Conservation (phyloP, 1,140 invertebrate species). For the Nylanderia fulva region DNA sequence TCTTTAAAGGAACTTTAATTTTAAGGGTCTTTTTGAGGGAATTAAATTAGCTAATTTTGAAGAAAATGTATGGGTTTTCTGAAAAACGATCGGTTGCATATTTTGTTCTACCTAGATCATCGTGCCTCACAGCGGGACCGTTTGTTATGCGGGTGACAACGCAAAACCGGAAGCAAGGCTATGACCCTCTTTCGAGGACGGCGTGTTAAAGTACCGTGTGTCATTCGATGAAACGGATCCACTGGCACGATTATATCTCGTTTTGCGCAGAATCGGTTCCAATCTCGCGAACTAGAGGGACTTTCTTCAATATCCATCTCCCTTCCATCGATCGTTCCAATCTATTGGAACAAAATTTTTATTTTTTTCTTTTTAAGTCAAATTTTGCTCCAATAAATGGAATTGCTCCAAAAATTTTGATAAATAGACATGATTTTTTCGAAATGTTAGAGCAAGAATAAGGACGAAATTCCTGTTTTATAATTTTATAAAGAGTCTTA, state of each 20-base stretch:
- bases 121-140: not conserved
- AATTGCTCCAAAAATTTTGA: not conserved
- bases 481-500: too few species aligned
- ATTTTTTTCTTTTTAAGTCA: not conserved
- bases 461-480: not conserved
- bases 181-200: conserved; percentile 62
- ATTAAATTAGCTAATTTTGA: too few species aligned
- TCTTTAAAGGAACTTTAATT: not conserved
- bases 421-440: not conserved
- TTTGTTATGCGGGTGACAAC: conserved; percentile 61
- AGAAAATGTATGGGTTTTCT: too few species aligned
- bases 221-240: conserved; percentile 55
- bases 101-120: not conserved
- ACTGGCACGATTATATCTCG: conserved; percentile 50
- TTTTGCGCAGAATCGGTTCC: conserved; percentile 26
- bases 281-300: not conserved
- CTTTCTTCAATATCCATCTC: not conserved
- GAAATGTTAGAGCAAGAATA: not conserved
- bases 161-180: conserved; percentile 62
- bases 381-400: not conserved
- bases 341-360: not conserved
- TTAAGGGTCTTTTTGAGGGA: too few species aligned
- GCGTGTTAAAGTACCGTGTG: conserved; percentile 38
- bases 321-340: not conserved
- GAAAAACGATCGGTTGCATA: too few species aligned